phyloP scores from a whole-genome alignment of 2,113 vertebrate genomes.

The Pristiophorus japonicus region DNA sequence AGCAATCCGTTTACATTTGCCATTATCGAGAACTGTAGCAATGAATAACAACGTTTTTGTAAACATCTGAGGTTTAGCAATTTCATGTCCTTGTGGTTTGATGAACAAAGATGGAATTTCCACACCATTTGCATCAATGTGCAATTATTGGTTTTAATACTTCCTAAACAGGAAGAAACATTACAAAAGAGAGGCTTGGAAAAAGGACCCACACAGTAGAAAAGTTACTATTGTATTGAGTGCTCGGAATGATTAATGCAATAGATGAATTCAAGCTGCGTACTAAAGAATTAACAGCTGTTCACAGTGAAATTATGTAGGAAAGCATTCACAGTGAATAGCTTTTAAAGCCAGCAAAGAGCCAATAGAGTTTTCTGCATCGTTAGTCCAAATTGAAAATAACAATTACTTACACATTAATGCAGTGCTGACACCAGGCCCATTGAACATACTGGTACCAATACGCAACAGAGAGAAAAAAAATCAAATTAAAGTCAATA shows the following conservation, averaged over 20 bases:
- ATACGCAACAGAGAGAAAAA: not conserved
- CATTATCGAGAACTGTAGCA: not conserved
- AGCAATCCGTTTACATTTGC: not conserved
- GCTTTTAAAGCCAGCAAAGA: not conserved
- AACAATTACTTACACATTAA: not conserved
- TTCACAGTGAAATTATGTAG: not conserved
- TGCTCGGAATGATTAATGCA: not conserved
- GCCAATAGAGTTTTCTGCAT: not conserved
- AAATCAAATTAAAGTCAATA: not conserved
- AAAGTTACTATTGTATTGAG: not conserved
- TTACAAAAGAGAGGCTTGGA: not conserved
- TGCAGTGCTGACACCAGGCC: not conserved
- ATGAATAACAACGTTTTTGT: not conserved
- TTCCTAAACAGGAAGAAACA: not conserved
- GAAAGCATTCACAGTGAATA: not conserved
- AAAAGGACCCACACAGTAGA: not conserved
- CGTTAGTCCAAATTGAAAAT: not conserved
- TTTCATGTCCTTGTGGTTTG: not conserved
- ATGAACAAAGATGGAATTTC: not conserved
- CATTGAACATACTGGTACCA: not conserved
- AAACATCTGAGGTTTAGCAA: not conserved
- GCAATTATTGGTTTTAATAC: not conserved
- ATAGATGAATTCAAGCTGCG: not conserved
- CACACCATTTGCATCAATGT: not conserved
- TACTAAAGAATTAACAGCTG: not conserved